These are phyloP conservation scores for Rhyacichthys aspro DNA, from an alignment of 2,797 vertebrate genomes.

Conservation along the genomic window DNA sequence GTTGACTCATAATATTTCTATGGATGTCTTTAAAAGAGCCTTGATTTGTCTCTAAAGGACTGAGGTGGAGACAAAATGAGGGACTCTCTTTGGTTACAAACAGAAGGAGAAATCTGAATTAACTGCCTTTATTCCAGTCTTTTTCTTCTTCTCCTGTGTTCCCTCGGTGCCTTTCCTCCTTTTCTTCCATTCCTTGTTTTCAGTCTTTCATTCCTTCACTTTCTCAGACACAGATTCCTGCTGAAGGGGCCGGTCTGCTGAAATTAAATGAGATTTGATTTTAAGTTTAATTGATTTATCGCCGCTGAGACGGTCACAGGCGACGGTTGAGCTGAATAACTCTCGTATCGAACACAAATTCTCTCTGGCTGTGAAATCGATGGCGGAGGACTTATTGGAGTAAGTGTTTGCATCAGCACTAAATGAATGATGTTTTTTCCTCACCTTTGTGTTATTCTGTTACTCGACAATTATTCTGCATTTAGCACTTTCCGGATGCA, in stretches of 20 bases:
- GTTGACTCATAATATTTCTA: too few relatives aligned
- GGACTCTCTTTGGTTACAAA: too few relatives aligned
- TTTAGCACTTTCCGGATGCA: conserved; percentile 6
- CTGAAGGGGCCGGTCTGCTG: conserved; percentile 12
- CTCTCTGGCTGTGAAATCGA: conserved; percentile 61
- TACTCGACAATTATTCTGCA: conserved; percentile 6
- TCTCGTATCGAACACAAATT: conserved; percentile 61
- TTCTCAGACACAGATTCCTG: conserved; percentile 24
- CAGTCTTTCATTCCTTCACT: conserved; percentile 26
- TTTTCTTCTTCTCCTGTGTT: too few relatives aligned
- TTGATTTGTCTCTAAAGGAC: too few relatives aligned
- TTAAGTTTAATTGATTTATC: conserved; percentile 66
- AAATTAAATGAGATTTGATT: conserved; percentile 68
- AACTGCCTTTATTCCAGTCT: too few relatives aligned
- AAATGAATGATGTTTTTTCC: conserved; percentile 51
- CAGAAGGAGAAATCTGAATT: too few relatives aligned
- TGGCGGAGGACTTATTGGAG: conserved; percentile 50
- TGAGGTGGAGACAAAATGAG: too few relatives aligned
- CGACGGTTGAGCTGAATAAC: conserved; percentile 56
- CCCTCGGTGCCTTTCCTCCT: too few relatives aligned
- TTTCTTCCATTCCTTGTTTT: conserved; percentile 3
- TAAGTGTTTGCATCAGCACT: conserved; percentile 60
- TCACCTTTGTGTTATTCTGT: conserved; percentile 23
- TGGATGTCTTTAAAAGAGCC: too few relatives aligned
- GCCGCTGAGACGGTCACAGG: conserved; percentile 48